Base-by-base conservation (phyloP, 2,888 invertebrate genomes). In the Sabatieria punctata region DNA sequence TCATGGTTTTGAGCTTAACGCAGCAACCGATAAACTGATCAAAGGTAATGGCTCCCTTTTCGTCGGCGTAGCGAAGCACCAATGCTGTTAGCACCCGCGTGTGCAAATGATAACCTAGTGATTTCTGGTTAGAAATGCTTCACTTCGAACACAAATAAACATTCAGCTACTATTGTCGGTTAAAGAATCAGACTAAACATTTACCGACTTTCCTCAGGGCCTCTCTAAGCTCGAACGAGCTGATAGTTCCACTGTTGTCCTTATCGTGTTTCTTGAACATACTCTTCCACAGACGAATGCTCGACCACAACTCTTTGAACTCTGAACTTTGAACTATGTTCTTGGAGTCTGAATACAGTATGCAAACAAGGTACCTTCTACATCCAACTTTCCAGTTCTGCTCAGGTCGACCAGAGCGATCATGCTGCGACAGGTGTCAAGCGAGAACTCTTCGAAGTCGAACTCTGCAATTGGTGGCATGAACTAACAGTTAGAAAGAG, bases 11-110 rank as follows among this genome's bases (percentile, higher is more conserved):
- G 51, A 93, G 74, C 68, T 85, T 80, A 55, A 89, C 82, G 25
- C 86, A 77, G 67, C 88, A 89, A 79, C 85, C 82, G 56, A 93
- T 81, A 69, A 84, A 93, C 69, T 91, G 89, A 60, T 91, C 89
- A 66, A 93, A 91, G 54, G 79, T 76, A 51, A 93, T 79, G 67
- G 78, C 77, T 30, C 85, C 85, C 54, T 81, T 78, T 47, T 59
- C 59, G 53, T 81, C 79, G 46, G 85, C 83, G 70, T 88, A 93
- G 63, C 91, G 78, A 71, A 88, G 83, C 42, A 85, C 85, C 50
- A 93, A 71, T 22, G 83, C 79, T 67, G 85, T 84, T 46, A 91
- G 75, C 43, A 86, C 78, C 61, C 79, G 80, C 64, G 85, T 85
- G 71, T 91, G 93, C 56, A 93, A 74, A 45, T 78, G 77, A 68